Base-by-base conservation (phyloP, 2,797 vertebrate species). In the Acipenser oxyrinchus region DNA sequence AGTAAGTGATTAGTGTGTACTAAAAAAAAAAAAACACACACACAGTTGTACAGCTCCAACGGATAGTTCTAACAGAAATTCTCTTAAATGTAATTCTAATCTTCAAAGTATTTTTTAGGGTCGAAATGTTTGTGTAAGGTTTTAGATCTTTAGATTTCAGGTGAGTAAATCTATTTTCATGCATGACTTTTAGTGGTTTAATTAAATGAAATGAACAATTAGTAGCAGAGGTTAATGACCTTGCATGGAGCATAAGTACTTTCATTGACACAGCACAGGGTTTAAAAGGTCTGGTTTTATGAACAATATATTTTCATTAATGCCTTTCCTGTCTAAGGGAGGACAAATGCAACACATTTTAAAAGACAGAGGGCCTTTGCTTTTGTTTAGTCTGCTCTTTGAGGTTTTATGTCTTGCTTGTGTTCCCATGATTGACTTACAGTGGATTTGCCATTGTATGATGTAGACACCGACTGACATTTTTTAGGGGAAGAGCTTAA, bases 121-220 rank as follows among this genome's bases (percentile, higher is more conserved):
- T 87, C 89, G 88, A 86, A 86, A 87, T 85, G 82, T 79, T 78
- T 81, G 71, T 58, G 12, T 58, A 58, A 74, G 74, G 79, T 77
- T 78, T 88, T 84, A 89, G 85, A 86, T 88, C 85, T 88, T 88
- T 84, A 89, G 87, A 87, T 87, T 80, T 86, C 85, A 85, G 76
- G 74, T 77, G 75, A 79, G 80, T 82, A 81, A 84, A 82, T 89
- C 83, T 78, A 81, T 88, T 89, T 87, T 80, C 86, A 87, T 74
- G 62, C 76, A 84, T 83, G 86, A 87, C 83, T 75, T 83, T 78
- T 76, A 75, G 83, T 82, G 83, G 83, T 82, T 85, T 83, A 81
- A 81, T 87, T 89, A 88, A 90, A 90, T 89, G 87, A 88, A 90
- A 89, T 88, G 86, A 85, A 90, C 88, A 89, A 90, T 90, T 89